Evolutionary conservation across 2,113 vertebrate species (phyloP).

Genomic region (Saimiri boliviensis): DNA sequence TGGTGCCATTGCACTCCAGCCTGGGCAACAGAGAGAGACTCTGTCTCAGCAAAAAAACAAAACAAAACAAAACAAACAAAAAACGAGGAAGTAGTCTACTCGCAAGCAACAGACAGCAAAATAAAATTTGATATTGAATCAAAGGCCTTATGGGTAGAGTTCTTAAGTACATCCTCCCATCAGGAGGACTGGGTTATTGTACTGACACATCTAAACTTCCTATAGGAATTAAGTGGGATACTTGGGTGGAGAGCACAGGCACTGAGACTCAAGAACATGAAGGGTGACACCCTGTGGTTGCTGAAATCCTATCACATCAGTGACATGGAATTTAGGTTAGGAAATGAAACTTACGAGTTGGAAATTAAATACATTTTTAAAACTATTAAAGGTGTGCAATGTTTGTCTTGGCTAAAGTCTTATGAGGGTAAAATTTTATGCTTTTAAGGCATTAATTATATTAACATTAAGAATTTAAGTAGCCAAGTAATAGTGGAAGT

Average conservation of each 20-base stretch:
- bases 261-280: background rate
- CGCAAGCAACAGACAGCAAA: background rate
- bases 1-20: too few relatives aligned
- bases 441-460: background rate
- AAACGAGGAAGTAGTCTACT: background rate
- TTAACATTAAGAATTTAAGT: background rate
- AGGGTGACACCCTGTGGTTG: background rate
- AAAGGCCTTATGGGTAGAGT: background rate
- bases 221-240: background rate
- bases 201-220: background rate
- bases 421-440: background rate
- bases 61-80: too few relatives aligned
- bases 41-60: too few relatives aligned
- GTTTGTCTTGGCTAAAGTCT: background rate
- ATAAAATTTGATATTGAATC: background rate
- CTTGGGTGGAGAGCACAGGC: rapidly evolving
- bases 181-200: background rate
- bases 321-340: background rate
- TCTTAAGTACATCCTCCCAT: background rate
- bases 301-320: background rate
- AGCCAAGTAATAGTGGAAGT: background rate
- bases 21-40: too few relatives aligned
- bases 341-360: background rate
- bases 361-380: background rate
- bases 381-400: background rate